These are phyloP conservation scores for Graphium colonna DNA, from an alignment of 2,888 invertebrate species.

Conservation along the genomic window DNA sequence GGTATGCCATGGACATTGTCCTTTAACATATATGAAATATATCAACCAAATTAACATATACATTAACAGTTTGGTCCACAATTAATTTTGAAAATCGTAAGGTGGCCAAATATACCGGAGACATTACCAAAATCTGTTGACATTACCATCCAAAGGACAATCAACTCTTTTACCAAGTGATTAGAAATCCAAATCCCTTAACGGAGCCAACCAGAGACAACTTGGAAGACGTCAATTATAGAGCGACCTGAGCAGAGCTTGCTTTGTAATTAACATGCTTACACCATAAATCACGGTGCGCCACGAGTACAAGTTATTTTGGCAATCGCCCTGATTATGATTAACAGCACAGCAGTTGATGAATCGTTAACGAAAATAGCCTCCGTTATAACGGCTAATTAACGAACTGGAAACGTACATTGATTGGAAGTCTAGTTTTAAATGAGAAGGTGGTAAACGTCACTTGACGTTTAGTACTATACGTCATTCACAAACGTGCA, in stretches of 20 bases:
- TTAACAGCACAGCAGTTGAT: constrained; percentile 57
- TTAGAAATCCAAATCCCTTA: neutral
- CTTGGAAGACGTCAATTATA: constrained; percentile 35
- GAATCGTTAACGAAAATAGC: constrained; percentile 66
- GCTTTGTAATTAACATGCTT: constrained; percentile 55
- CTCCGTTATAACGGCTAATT: constrained; percentile 31
- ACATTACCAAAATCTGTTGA: constrained; percentile 1
- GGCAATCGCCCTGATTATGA: constrained; percentile 62
- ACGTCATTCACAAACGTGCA: too few species aligned
- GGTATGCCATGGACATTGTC: too few species aligned
- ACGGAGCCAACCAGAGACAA: constrained; percentile 2
- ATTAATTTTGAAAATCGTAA: too few species aligned
- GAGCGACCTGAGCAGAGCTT: constrained; percentile 43
- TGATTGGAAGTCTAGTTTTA: neutral
- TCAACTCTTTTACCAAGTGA: neutral
- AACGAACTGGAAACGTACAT: constrained; percentile 2
- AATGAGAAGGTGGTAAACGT: too few species aligned
- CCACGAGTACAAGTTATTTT: constrained; percentile 68
- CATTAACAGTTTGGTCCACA: too few species aligned
- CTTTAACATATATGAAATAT: too few species aligned
- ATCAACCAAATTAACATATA: too few species aligned
- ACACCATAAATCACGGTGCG: constrained; percentile 59
- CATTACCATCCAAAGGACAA: neutral
- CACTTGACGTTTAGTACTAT: too few species aligned
- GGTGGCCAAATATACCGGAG: too few species aligned